Conservation (phyloP, 2,888 invertebrate genomes). For the Morpho helenor region DNA sequence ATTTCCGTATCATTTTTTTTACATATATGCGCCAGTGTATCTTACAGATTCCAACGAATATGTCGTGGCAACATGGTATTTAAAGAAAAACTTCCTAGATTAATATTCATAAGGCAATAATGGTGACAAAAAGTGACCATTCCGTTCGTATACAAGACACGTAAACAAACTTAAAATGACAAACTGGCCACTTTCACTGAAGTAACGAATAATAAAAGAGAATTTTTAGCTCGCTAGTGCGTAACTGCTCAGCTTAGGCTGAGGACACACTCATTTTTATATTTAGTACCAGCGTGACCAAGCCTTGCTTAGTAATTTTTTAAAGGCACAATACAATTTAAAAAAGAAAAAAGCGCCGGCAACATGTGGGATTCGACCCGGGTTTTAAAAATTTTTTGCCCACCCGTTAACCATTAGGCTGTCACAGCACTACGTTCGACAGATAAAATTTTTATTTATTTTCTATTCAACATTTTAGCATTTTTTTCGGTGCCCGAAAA, state of each 20-base stretch:
- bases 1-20: constrained; percentile 10
- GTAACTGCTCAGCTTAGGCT: constrained; percentile 26
- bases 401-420: too few species aligned
- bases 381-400: too few species aligned
- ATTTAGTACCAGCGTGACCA: too few species aligned
- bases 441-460: too few species aligned
- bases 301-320: too few species aligned
- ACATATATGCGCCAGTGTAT: background rate
- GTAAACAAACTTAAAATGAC: constrained; percentile 60
- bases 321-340: too few species aligned
- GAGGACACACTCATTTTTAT: background rate
- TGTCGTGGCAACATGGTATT: constrained; percentile 15
- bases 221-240: constrained; percentile 38
- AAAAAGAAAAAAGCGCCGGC: too few species aligned
- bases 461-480: too few species aligned
- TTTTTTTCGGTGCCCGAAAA: too few species aligned
- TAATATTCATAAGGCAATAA: constrained; percentile 38
- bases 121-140: constrained; percentile 34
- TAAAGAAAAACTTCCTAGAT: too few species aligned
- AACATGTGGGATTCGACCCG: too few species aligned
- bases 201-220: constrained; percentile 47
- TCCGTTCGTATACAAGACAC: constrained; percentile 48
- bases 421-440: too few species aligned
- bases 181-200: constrained; percentile 63
- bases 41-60: constrained; percentile 10